These are phyloP conservation scores for Trachops cirrhosus DNA, from an alignment of 2,797 vertebrate species.

Conservation along the genomic window DNA sequence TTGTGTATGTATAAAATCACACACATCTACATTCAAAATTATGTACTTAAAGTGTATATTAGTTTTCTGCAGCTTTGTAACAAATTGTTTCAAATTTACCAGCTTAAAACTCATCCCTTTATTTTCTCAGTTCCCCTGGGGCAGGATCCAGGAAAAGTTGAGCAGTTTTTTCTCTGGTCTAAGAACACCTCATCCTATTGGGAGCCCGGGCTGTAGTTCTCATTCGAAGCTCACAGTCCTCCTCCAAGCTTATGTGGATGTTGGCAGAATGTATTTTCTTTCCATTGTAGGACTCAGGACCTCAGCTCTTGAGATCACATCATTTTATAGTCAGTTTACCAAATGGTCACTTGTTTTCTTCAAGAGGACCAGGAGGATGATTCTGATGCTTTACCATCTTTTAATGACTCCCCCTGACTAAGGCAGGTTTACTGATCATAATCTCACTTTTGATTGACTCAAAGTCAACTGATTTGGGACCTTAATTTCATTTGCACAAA, in stretches of 20 bases:
- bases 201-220: not conserved
- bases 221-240: not conserved
- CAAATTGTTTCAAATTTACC: not conserved
- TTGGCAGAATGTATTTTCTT: not conserved
- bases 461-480: not conserved
- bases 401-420: not conserved
- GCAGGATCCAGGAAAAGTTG: not conserved
- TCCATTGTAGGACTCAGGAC: fast-evolving
- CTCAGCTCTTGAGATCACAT: not conserved
- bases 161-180: not conserved
- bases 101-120: not conserved
- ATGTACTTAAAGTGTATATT: not conserved
- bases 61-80: not conserved
- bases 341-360: not conserved
- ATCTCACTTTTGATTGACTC: not conserved
- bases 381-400: not conserved
- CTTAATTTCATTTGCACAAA: not conserved
- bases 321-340: not conserved
- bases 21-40: not conserved
- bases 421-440: not conserved
- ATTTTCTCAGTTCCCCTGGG: not conserved
- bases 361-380: not conserved
- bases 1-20: not conserved
- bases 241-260: not conserved
- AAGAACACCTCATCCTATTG: not conserved